Evolutionary conservation across 2,888 invertebrate species (phyloP), one percentile per base, ranked within the genome.

Genomic region (Apodemia duryi): DNA sequence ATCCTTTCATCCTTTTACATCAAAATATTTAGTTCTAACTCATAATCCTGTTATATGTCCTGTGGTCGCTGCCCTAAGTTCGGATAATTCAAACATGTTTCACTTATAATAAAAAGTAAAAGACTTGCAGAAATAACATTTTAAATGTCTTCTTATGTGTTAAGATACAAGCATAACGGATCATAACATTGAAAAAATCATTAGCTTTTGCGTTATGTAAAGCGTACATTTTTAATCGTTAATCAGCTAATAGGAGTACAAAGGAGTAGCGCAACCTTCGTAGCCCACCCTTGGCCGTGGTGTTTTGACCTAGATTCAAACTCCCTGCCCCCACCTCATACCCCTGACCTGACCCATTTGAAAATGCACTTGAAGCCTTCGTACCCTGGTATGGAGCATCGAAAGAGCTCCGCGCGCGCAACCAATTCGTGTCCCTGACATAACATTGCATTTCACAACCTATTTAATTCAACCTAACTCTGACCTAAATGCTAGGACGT

Each of bases 261-360:
- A 85, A 86, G 81, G 75, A 81, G 79, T 75, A 79, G 73, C 74
- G 74, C 86, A 89, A 91, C 88, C 89, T 90, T 89, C 85, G 83
- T 75, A 74, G 78, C 79, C 80, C 87, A 89, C 88, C 90, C 90
- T 91, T 91, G 90, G 90, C 90, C 89, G 87, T 91, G 90, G 87
- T 84, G 78, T 74, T 84, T 79, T 78, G 88, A 88, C 89, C 88
- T 82, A 88, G 83, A 83, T 90, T 76, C 75, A 75, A 74, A 74
- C 76, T 77, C 78, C 75, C 67, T 70, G 67, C 68, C 71, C 69
- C 69, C 65, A 69, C 76, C 72, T 75, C 77, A 77, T 77, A 74
- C 79, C 81, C 82, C 84, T 86, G 85, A 86, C 87, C 88, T 88
- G 85, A 86, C 86, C 88, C 78, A 89, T 78, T 85, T 89, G 79